Evolutionary conservation across 2,797 vertebrate genomes (phyloP).

Genomic region (Limnodromus scolopaceus): DNA sequence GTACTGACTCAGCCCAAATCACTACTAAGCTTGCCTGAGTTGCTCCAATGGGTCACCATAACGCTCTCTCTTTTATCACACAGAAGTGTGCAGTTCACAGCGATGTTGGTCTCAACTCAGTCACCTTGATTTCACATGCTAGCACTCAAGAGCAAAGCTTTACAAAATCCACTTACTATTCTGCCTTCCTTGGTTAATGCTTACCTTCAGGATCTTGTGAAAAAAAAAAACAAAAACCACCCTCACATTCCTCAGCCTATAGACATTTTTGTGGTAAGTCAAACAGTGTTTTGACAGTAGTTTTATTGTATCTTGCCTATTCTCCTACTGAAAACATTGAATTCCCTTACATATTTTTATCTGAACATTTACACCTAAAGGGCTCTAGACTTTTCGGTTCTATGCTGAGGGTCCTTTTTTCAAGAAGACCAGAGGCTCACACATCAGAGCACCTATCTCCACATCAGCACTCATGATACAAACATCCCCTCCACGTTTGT

Average conservation of each 20-base stretch:
- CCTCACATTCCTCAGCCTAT: neutral
- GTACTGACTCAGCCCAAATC: neutral
- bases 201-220: neutral
- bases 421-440: neutral
- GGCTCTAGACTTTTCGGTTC: neutral
- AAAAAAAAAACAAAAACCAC: neutral
- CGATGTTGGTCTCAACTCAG: neutral
- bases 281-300: neutral
- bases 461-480: neutral
- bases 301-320: neutral
- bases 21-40: neutral
- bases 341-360: neutral
- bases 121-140: neutral
- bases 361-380: neutral
- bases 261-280: neutral
- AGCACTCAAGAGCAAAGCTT: neutral
- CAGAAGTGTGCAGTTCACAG: neutral
- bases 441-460: neutral
- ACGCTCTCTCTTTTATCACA: neutral
- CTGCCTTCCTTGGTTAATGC: neutral
- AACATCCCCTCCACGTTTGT: neutral
- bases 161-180: neutral
- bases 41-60: constrained; percentile 2
- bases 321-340: neutral
- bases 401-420: neutral